phyloP scores from a whole-genome alignment of 1,140 invertebrate species.

The honey bee (Apis mellifera) region DNA sequence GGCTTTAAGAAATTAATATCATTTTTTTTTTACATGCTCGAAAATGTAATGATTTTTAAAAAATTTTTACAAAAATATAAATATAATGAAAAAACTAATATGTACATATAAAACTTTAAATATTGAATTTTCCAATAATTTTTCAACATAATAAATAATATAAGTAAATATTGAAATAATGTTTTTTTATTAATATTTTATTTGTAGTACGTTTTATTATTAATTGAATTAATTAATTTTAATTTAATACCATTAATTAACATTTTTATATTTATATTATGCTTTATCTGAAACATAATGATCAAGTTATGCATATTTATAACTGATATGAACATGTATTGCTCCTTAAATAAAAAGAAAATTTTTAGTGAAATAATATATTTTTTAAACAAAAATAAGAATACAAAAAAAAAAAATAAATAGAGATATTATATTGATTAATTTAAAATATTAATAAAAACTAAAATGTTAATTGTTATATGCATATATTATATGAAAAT shows the following conservation, averaged over 20 bases:
- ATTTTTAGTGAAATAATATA: background rate
- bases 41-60: background rate
- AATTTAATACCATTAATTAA: background rate
- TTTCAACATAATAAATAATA: background rate
- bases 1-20: background rate
- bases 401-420: conserved; percentile 14
- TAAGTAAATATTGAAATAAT: background rate
- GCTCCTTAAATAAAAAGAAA: background rate
- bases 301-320: conserved; percentile 6
- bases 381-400: background rate
- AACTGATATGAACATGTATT: background rate
- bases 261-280: background rate
- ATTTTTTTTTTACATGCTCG: background rate
- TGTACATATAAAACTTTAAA: background rate
- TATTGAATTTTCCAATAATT: background rate
- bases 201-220: background rate
- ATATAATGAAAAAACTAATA: background rate
- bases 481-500: conserved; percentile 22
- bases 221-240: background rate
- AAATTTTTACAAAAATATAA: background rate
- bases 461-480: conserved; percentile 51
- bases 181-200: background rate
- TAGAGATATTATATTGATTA: background rate
- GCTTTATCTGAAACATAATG: background rate
- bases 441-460: conserved; percentile 15